These are phyloP conservation scores for Cotesia chilonis DNA, from an alignment of 1,140 invertebrate genomes.

Conservation along the genomic window DNA sequence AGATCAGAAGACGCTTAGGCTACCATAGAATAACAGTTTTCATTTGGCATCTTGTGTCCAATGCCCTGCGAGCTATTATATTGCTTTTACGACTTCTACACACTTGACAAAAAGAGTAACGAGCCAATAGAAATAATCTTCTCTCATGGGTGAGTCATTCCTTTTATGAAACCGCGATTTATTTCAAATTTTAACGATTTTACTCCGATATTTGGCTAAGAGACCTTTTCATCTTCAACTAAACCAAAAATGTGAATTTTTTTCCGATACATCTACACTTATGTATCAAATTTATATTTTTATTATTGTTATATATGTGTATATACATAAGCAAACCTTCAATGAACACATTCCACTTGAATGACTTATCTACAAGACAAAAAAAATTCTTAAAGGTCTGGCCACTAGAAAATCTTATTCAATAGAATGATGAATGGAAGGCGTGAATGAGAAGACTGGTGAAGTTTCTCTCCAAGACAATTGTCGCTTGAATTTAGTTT, in stretches of 20 bases:
- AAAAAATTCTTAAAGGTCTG: conserved; percentile 12
- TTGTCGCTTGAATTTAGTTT: conserved; percentile 4
- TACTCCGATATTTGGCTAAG: no score
- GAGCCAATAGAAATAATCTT: no score
- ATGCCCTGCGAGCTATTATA: neutral
- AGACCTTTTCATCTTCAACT: neutral
- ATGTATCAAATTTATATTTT: neutral
- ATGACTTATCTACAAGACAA: conserved; percentile 1
- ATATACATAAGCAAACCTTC: neutral
- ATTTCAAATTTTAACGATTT: no score
- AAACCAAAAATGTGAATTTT: neutral
- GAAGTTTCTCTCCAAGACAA: conserved; percentile 32
- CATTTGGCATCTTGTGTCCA: conserved; percentile 24
- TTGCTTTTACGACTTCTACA: no score
- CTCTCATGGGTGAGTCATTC: no score
- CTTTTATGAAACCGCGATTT: no score
- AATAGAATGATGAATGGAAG: conserved; percentile 30
- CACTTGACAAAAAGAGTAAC: no score
- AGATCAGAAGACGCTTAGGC: conserved; percentile 13
- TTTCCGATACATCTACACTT: neutral
- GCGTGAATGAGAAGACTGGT: conserved; percentile 21
- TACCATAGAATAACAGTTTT: conserved; percentile 40
- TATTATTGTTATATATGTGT: neutral
- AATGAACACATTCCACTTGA: conserved; percentile 5
- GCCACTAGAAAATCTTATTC: conserved; percentile 11